phyloP scores from a whole-genome alignment of 2,888 invertebrate genomes.

The Syrphus vitripennis region DNA sequence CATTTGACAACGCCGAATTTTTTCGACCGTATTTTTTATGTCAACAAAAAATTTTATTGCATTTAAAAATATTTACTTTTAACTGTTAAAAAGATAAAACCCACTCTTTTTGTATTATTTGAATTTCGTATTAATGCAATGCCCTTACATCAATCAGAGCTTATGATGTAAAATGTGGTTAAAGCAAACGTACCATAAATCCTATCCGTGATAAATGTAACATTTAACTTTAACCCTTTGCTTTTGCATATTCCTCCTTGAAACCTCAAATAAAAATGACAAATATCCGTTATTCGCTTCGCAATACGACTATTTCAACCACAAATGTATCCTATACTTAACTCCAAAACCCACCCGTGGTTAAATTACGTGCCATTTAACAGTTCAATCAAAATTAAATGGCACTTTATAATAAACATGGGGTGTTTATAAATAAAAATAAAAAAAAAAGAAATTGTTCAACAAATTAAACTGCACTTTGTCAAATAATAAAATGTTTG shows the following conservation, averaged over 20 bases:
- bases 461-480: slow-evolving; percentile 49
- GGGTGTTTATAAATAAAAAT: slow-evolving; percentile 24
- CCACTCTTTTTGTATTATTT: no score
- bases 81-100: no score
- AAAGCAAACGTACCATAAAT: neutral
- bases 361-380: slow-evolving; percentile 8
- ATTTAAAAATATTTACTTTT: no score
- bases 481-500: slow-evolving; percentile 41
- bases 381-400: slow-evolving; percentile 50
- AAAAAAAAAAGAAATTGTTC: neutral
- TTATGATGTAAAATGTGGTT: neutral
- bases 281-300: neutral
- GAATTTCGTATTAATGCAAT: no score
- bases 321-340: no score
- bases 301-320: no score
- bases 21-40: no score
- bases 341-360: neutral
- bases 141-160: no score
- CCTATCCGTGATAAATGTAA: neutral
- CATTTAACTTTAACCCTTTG: neutral
- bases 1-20: no score
- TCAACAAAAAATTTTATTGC: no score
- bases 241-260: neutral
- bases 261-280: neutral
- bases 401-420: slow-evolving; percentile 11